Percentiles rank a stretch among this genome's conserved stretches.
phyloP scores from a whole-genome alignment of 1,140 invertebrate genomes.

The Drosophila neocordata region DNA sequence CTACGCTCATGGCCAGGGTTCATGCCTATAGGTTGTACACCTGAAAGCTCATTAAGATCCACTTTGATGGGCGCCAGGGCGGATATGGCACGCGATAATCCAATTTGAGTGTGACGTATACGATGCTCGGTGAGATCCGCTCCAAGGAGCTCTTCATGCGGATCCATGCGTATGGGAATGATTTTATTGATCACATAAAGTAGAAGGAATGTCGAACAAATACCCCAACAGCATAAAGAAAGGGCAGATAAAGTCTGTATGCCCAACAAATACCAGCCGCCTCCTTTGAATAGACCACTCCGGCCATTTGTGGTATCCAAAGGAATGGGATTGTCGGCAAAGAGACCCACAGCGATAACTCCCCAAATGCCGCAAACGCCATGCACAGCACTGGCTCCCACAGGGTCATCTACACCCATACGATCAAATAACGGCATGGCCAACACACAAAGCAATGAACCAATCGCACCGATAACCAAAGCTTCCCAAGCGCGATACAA shows the following conservation, averaged over 20 bases:
- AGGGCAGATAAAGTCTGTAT: slow-evolving; percentile 90
- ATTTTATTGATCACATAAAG: slow-evolving; percentile 91
- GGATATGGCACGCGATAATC: slow-evolving; percentile 85
- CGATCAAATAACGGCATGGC: slow-evolving; percentile 89
- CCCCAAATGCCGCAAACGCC: slow-evolving; percentile 90
- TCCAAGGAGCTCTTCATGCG: slow-evolving; percentile 92
- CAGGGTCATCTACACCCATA: slow-evolving; percentile 93
- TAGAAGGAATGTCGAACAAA: slow-evolving; percentile 87
- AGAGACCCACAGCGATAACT: slow-evolving; percentile 93
- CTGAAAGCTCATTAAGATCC: slow-evolving; percentile 83
- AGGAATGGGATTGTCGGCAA: slow-evolving; percentile 93
- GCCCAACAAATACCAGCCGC: slow-evolving; percentile 93
- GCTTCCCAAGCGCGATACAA: slow-evolving; percentile 94
- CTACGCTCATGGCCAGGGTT: slow-evolving; percentile 85
- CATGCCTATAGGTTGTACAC: slow-evolving; percentile 83
- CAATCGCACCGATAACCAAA: slow-evolving; percentile 91
- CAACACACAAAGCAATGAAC: slow-evolving; percentile 88
- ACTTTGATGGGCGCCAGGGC: slow-evolving; percentile 84
- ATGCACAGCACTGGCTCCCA: slow-evolving; percentile 94
- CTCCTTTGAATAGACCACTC: slow-evolving; percentile 94
- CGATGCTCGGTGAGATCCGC: slow-evolving; percentile 94
- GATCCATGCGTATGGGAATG: slow-evolving; percentile 91
- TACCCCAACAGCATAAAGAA: slow-evolving; percentile 89
- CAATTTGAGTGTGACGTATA: slow-evolving; percentile 85
- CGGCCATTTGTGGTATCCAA: slow-evolving; percentile 90